These are phyloP conservation scores for Polymixis flavicincta DNA, from an alignment of 2,888 invertebrate species.

Conservation along the genomic window DNA sequence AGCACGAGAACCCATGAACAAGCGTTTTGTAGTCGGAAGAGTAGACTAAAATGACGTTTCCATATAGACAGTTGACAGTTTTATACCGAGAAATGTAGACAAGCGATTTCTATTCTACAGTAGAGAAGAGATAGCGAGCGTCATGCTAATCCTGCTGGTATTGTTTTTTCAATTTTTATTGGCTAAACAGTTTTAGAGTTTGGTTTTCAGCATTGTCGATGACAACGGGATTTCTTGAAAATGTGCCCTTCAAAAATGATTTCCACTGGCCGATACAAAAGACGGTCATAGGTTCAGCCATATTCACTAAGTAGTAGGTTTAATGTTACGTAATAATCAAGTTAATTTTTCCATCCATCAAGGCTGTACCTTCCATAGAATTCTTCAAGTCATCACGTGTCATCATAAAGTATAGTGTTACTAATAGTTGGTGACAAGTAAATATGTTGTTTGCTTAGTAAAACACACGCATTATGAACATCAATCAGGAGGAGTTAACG, in stretches of 20 bases:
- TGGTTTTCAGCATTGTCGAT: not conserved
- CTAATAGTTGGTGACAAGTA: conserved; percentile 24
- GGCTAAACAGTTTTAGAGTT: not conserved
- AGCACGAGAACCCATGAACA: no score
- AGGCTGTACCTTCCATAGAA: conserved; percentile 19
- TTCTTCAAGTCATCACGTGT: conserved; percentile 23
- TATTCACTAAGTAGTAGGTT: not conserved
- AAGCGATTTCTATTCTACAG: no score
- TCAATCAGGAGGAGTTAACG: not conserved
- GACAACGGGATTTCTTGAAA: not conserved
- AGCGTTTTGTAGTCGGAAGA: no score
- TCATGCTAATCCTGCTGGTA: no score
- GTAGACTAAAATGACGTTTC: no score
- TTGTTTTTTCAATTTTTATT: no score
- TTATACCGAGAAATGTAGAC: no score
- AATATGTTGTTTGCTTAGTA: conserved; percentile 18
- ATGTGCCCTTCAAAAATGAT: not conserved
- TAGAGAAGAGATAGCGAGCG: no score
- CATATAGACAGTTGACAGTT: no score
- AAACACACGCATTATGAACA: conserved; percentile 33
- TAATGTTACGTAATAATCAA: not conserved
- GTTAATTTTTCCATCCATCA: not conserved
- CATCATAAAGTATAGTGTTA: conserved; percentile 1
- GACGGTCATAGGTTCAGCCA: not conserved
- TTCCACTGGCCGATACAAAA: not conserved